Base-by-base conservation (phyloP, 2,888 invertebrate species). In the Amitus sp. region DNA sequence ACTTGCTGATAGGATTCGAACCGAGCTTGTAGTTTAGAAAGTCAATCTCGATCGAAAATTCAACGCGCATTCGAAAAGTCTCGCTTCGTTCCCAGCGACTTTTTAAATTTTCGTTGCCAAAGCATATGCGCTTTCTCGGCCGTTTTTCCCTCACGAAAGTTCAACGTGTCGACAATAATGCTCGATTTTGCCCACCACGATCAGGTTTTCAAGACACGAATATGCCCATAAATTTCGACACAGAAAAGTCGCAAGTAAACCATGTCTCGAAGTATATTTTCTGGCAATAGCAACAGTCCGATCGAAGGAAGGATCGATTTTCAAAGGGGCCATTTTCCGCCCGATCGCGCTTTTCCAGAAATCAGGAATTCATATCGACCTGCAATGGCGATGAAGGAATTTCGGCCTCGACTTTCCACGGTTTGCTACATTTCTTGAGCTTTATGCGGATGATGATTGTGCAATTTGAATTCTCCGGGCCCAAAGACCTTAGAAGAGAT, bases 131-230 rank as follows among this genome's bases (percentile, higher is more conserved):
- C 59, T 61, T 61, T 61, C 60, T 28, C 43, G 47, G 20, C 55
- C 47, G 48, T 51, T 61, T 37, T 60, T 61, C 6, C 48, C 43
- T 30, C 34, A 33, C 6, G 15, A 42, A 47, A 34, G 47, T 23
- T 52, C 45, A 20, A 34, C 34, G 51, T 17, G 45, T 34, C 12
- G 23, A 43, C 30, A 51, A 43, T 47, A 55, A 45, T 49, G 43
- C 28, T 40, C 39, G 39, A 58, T 58, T 58, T 47, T 39, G 43
- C 46, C 51, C 47, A 52, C 48, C 50, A 49, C 57, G n/a, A 60
- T 65, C 52, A 60, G 48, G 54, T 42, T 58, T 61, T 65, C 64
- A 34, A 57, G 30, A 27, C 64, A 61, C 60, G 59, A 55, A 49
- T 56, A 12, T 37, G 12, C 30, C 17, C 47, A 49, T 53, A 56